Evolutionary conservation across 2,797 vertebrate genomes (phyloP), one percentile per base, ranked within the genome.

Genomic region (Gobionotothen gibberifrons): DNA sequence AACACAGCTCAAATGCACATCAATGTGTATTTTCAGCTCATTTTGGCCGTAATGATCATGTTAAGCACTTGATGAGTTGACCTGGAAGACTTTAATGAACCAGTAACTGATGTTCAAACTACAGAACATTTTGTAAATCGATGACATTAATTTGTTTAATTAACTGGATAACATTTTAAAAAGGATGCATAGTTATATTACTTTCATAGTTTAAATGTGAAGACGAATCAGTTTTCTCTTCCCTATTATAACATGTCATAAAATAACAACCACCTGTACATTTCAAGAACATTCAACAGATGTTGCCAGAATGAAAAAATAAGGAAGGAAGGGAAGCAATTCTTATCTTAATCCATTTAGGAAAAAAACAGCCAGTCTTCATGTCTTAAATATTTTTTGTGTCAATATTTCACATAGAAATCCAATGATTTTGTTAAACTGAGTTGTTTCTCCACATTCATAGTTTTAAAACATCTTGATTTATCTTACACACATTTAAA

Each of bases 271-370:
- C 39, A 46, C 47, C 22, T 52, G 52, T 46, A 42, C 3, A 43
- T 21, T 14, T 61, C 16, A 62, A n/a, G 32, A 44, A 53, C 40
- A 53, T 40, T 76, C n/a, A 63, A 53, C 62, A 40, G 40, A 66
- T 40, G 39, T 29, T 58, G 44, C 14, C 8, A 46, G 12, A 10
- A 49, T 29, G 26, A 9, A 70, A 43, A 54, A 43, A 16, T 8
- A 4, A 52, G 19, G 14, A 54, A 51, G 9, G 10, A 57, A 26
- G 14, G 10, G 4, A 46, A 42, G 2, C 0, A 0, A 39, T 17
- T 48, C 15, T 12, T 51, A 13, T 43, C 47, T 65, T 4, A 56
- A 56, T 6, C n/a, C 5, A 32, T 48, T 26, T 12, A 21, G 44
- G 16, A 54, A 29, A 17, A 32, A 14, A 53, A 29, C 16, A 52